Base-by-base conservation (phyloP, 2,797 vertebrate species). In the Eutrigla gurnardus region DNA sequence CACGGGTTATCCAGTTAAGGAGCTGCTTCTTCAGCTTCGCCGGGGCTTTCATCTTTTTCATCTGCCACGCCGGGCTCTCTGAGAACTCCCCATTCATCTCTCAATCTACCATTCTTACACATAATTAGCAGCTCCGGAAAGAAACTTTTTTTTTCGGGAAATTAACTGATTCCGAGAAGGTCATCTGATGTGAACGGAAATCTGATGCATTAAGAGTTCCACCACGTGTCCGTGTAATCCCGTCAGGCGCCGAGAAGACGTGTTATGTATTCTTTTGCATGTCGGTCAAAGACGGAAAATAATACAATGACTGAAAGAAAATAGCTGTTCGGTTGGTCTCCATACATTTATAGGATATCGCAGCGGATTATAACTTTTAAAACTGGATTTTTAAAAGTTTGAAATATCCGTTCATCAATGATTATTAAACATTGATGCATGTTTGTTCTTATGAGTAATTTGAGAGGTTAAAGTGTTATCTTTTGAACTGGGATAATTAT, bases 11-110 rank as follows among this genome's bases (percentile, higher is more conserved):
- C 17, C 13, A 77, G 86, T 76, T 85, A 83, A 88, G 85, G 76
- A 88, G 77, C 76, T 53, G 66, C 77, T 80, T 84, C 82, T 85
- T 71, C 74, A 60, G 76, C 78, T 65, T 25, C 53, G 33, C 52
- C 58, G 42, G 54, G 50, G 65, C 83, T 89, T 88, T 90, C 71
- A 85, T 80, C 85, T 84, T 82, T 50, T 76, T 81, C 82, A 73
- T 80, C 70, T 64, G 42, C 62, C 68, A 77, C 5, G 6, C 59
- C 49, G 52, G 50, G 49, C 39, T 66, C 66, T 75, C 70, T 4
- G 35, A 82, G 55, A 83, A 74, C 54, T 18, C 54, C 55, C 70
- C 11, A 67, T 82, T 85, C 77, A 83, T 69, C 12, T 82, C 70
- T 66, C 66, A 4, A 80, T 81, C 68, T 52, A 81, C 81, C 67